Evolutionary conservation across 1,140 invertebrate species (phyloP).

Genomic region (Apis dorsata): DNA sequence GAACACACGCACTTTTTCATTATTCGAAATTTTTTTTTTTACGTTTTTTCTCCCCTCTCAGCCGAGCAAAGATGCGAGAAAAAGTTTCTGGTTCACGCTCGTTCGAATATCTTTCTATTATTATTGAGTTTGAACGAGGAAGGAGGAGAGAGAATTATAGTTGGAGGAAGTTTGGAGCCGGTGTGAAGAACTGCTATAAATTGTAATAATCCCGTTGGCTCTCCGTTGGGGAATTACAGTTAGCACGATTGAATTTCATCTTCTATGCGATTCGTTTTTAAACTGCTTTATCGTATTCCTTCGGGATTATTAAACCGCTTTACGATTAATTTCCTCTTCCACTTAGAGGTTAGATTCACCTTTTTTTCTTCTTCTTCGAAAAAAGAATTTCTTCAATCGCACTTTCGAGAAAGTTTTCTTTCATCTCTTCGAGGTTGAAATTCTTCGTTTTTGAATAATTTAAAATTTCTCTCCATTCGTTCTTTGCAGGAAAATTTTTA

Average conservation of each 20-base stretch:
- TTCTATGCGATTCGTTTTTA: no score
- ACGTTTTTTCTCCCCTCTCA: no score
- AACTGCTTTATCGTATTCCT: no score
- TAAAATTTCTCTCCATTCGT: not conserved
- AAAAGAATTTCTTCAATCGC: not conserved
- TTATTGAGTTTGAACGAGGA: not conserved
- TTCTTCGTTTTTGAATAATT: not conserved
- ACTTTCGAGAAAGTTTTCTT: not conserved
- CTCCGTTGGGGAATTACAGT: not conserved
- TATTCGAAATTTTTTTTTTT: no score
- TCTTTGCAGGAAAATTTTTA: not conserved
- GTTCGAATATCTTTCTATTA: constrained; percentile 15
- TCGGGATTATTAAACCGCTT: no score
- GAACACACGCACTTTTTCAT: not conserved
- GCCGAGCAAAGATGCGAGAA: no score
- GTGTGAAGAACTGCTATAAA: not conserved
- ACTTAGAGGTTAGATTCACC: no score
- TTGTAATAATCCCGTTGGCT: not conserved
- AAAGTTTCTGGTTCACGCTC: not conserved
- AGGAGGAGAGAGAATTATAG: constrained; percentile 15
- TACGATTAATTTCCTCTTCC: no score
- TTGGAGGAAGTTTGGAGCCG: not conserved
- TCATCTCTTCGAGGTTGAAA: not conserved
- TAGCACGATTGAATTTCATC: not conserved
- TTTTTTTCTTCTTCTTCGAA: no score